Evolutionary conservation across 2,888 invertebrate genomes (phyloP).

Genomic region (Synanthedon andrenaeformis): DNA sequence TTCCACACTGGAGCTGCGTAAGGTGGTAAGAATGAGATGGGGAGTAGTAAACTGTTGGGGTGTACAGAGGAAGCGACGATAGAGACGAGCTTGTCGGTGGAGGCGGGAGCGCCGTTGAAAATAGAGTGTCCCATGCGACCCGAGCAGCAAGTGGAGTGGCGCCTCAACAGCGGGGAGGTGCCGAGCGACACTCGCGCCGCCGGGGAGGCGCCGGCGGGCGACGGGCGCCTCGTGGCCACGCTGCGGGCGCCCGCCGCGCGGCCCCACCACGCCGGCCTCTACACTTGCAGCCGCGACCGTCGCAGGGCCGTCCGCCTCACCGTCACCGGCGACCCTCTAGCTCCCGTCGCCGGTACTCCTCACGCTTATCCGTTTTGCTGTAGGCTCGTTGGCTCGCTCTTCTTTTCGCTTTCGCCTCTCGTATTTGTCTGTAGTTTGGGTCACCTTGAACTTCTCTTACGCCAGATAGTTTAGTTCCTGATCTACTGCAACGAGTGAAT

Average conservation of each 20-base stretch:
- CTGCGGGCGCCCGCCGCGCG: slow-evolving; percentile 22
- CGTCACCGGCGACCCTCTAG: slow-evolving; percentile 3
- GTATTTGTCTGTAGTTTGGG: background rate
- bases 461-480: too few species aligned
- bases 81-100: slow-evolving; percentile 30
- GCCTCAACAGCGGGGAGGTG: slow-evolving; percentile 11
- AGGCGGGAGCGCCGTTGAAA: slow-evolving; percentile 40
- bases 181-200: slow-evolving; percentile 24
- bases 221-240: slow-evolving; percentile 21
- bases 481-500: too few species aligned
- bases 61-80: slow-evolving; percentile 9
- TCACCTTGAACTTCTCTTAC: background rate
- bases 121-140: slow-evolving; percentile 48
- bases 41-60: slow-evolving; percentile 3
- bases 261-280: slow-evolving; percentile 34
- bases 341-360: background rate
- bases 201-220: slow-evolving; percentile 16
- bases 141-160: slow-evolving; percentile 15
- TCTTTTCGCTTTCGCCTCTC: background rate
- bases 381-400: background rate
- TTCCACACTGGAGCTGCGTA: background rate
- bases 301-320: slow-evolving; percentile 5
- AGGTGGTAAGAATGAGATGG: background rate
- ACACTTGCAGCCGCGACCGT: slow-evolving; percentile 21
- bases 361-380: background rate